Evolutionary conservation across 2,797 vertebrate species (phyloP).

Genomic region (Anolis apletophallus): DNA sequence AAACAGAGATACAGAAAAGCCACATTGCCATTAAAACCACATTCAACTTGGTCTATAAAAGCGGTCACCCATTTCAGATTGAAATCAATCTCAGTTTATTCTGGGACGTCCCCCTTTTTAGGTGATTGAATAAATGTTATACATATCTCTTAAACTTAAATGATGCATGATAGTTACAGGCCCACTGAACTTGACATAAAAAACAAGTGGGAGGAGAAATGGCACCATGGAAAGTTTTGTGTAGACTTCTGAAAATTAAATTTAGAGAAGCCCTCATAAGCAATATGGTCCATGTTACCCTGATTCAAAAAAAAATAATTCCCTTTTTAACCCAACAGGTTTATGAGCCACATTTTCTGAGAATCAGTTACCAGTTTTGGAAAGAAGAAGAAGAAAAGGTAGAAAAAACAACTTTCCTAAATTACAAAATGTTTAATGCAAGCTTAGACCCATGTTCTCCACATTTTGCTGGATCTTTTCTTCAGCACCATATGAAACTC

Average conservation of each 20-base stretch:
- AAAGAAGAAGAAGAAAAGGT: no score
- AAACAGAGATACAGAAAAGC: no score
- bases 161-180: neutral
- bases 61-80: no score
- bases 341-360: neutral
- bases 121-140: neutral
- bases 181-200: neutral
- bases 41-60: no score
- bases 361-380: neutral
- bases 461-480: conserved; percentile 21
- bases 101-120: neutral
- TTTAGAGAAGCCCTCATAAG: neutral
- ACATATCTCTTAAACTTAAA: neutral
- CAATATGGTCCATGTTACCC: neutral
- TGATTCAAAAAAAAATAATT: neutral
- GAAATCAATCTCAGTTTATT: no score
- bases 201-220: neutral
- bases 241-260: no score
- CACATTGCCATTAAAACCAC: no score
- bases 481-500: conserved; percentile 31
- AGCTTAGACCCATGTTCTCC: conserved; percentile 22
- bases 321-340: neutral
- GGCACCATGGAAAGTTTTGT: neutral
- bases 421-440: conserved; percentile 31
- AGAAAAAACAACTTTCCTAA: neutral